Evolutionary conservation across 37 sponge, comb jelly and placozoan species (phyloP).

Genomic region (Dysidea cf. avara): DNA sequence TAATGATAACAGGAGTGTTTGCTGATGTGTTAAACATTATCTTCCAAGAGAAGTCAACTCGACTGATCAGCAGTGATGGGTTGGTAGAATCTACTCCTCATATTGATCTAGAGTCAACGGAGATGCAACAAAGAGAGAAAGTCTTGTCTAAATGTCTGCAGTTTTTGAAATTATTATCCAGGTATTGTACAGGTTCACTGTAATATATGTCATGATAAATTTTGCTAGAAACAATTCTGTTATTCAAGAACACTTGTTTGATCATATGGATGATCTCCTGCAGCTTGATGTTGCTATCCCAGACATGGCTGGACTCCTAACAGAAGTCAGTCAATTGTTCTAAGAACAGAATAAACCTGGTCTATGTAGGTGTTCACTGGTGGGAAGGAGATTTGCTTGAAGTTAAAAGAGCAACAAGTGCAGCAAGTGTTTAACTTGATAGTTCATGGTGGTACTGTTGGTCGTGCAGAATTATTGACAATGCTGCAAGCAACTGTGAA

Average conservation of each 20-base stretch:
- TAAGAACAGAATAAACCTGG: background rate
- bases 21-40: too few relatives aligned
- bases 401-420: slow-evolving; percentile 31
- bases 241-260: slow-evolving; percentile 34
- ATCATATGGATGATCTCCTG: slow-evolving; percentile 54
- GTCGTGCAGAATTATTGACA: slow-evolving; percentile 36
- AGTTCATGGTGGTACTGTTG: background rate
- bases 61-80: too few relatives aligned
- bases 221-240: background rate
- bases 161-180: too few relatives aligned
- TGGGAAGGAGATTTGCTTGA: slow-evolving; percentile 29
- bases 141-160: too few relatives aligned
- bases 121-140: too few relatives aligned
- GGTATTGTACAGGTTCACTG: too few relatives aligned
- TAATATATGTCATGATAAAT: background rate
- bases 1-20: too few relatives aligned
- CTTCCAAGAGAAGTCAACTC: too few relatives aligned
- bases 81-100: too few relatives aligned
- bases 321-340: slow-evolving; percentile 4
- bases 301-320: slow-evolving; percentile 1
- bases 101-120: too few relatives aligned
- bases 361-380: slow-evolving; percentile 58
- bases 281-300: slow-evolving; percentile 13
- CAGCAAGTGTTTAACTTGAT: slow-evolving; percentile 36
- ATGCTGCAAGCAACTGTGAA: slow-evolving; percentile 61